Evolutionary conservation across 2,113 vertebrate genomes (phyloP), one percentile per base, ranked within the genome.

Genomic region (Cranoglanis bouderius): DNA sequence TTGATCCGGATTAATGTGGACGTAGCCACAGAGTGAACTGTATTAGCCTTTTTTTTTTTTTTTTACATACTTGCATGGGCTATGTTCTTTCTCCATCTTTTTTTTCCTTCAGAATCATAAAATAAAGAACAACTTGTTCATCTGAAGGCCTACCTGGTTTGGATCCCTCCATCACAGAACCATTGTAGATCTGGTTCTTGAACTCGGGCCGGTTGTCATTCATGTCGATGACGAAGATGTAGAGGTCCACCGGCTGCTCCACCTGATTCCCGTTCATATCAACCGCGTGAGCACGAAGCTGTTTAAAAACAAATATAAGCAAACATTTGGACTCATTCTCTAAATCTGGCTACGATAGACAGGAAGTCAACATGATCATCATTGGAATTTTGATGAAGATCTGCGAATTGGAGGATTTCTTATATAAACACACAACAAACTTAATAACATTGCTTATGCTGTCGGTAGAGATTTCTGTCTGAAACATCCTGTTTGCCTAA

Each of bases 211-310:
- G 95, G 96, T 99, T 99, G 96, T 99, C 98, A 0, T 99, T 99
- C 98, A 99, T 99, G 94, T 99, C 98, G 70, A 99, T 99, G 91
- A 99, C 98, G 0, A 98, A 98, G 95, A 99, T 99, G 93, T 99
- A 98, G 82, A 99, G 96, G 94, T 99, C 98, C n/a, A 99, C 98
- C 32, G 98, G 98, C 91, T 99, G 99, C 95, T 99, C 98, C 91
- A 99, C 97, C 95, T 99, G 97, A 95, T 98, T 99, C 29, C 98
- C 98, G 5, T 99, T 99, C 97, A 99, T 99, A 93, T 99, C 98
- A 92, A 99, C 98, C 0, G 98, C 98, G 4, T 99, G 98, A 57
- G 98, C 98, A 77, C 97, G 95, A 70, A 99, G 96, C 98, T 99
- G 94, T 49, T 84, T n/a, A 8, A 88, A 88, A 61, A 63, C 18